phyloP scores from a whole-genome alignment of 2,113 vertebrate genomes.

The Donacobius atricapilla region DNA sequence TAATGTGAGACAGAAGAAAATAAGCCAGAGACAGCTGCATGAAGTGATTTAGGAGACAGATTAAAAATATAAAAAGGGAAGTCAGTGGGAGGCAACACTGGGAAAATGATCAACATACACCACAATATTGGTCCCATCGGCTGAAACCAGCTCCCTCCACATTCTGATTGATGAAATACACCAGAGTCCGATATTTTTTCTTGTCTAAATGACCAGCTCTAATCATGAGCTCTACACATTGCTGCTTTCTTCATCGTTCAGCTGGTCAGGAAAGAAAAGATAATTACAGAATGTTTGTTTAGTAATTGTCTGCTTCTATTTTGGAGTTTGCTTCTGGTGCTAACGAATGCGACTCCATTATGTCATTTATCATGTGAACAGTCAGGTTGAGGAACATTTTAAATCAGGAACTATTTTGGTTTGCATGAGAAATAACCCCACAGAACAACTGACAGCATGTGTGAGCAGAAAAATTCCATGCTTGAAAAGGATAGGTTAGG shows the following conservation, averaged over 20 bases:
- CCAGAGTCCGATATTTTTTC: background rate
- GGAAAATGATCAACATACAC: background rate
- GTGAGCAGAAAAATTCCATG: constrained; percentile 38
- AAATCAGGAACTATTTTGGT: constrained; percentile 52
- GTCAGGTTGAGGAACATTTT: constrained; percentile 55
- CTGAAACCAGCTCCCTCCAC: background rate
- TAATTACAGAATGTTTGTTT: constrained; percentile 59
- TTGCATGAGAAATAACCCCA: constrained; percentile 54
- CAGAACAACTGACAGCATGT: constrained; percentile 29
- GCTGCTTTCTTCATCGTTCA: constrained; percentile 23
- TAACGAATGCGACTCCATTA: constrained; percentile 37
- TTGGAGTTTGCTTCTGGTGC: constrained; percentile 51
- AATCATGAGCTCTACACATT: constrained; percentile 24
- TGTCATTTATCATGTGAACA: constrained; percentile 61
- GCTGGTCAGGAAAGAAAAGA: constrained; percentile 46
- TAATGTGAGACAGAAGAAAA: background rate
- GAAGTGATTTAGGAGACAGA: background rate
- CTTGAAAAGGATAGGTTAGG: constrained; percentile 24
- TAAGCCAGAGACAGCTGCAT: background rate
- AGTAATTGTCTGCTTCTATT: constrained; percentile 54
- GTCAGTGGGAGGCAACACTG: background rate
- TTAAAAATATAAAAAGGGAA: constrained; percentile 22
- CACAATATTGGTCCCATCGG: background rate
- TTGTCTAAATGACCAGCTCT: constrained; percentile 32
- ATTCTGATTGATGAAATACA: background rate